phyloP scores from a whole-genome alignment of 2,888 invertebrate genomes.

The Hipparchia semele region DNA sequence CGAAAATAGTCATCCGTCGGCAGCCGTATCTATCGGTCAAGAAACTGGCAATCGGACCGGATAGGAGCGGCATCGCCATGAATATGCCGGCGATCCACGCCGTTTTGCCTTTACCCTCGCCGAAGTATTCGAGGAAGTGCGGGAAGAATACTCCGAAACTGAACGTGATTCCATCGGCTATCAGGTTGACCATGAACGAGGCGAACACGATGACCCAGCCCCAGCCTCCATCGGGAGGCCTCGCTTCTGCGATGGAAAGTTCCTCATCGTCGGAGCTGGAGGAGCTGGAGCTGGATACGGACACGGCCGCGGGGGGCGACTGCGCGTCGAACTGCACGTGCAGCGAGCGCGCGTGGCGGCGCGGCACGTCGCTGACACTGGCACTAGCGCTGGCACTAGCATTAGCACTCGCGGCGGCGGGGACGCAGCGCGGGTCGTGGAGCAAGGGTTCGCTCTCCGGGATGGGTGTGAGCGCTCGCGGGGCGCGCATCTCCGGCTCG shows the following conservation, averaged over 20 bases:
- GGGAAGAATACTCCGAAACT: constrained; percentile 95
- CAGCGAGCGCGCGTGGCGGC: constrained; percentile 69
- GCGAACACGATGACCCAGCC: constrained; percentile 96
- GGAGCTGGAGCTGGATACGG: constrained; percentile 62
- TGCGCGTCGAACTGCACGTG: constrained; percentile 85
- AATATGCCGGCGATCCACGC: constrained; percentile 96
- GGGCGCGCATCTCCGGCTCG: constrained; percentile 67
- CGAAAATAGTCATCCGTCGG: constrained; percentile 89
- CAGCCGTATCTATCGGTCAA: constrained; percentile 93
- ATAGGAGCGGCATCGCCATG: constrained; percentile 94
- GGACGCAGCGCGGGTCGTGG: constrained; percentile 45
- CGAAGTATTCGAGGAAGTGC: constrained; percentile 93
- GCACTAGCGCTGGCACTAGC: constrained; percentile 23
- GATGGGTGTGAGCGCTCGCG: constrained; percentile 66
- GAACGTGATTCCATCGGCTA: constrained; percentile 96
- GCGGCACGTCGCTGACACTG: constrained; percentile 53
- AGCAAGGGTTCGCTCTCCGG: constrained; percentile 75
- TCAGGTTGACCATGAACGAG: constrained; percentile 94
- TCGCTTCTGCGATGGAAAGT: constrained; percentile 85
- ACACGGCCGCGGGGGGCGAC: constrained; percentile 68
- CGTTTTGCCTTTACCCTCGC: constrained; percentile 92
- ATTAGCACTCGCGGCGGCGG: not conserved
- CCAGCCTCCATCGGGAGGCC: constrained; percentile 95
- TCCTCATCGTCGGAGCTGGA: constrained; percentile 84
- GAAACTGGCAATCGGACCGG: constrained; percentile 93